phyloP scores from a whole-genome alignment of 2,113 vertebrate genomes.

The Progne subis region DNA sequence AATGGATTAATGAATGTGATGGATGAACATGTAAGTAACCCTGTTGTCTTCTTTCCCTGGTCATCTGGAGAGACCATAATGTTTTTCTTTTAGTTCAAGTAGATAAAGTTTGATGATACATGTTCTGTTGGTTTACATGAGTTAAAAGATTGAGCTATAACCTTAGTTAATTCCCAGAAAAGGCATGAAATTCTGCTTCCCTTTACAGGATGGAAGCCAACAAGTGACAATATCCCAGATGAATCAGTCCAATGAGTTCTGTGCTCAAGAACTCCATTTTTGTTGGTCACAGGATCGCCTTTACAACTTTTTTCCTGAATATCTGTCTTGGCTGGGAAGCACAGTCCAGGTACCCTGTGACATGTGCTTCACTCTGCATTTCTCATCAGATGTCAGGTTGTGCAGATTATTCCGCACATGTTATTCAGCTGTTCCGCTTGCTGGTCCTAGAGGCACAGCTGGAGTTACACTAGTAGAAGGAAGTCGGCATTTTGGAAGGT shows the following conservation, averaged over 20 bases:
- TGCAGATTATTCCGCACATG: neutral
- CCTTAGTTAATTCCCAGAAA: neutral
- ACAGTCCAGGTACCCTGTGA: neutral
- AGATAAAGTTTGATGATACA: neutral
- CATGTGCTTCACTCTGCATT: fast-evolving
- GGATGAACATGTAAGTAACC: neutral
- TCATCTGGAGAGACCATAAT: neutral
- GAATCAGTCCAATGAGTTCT: neutral
- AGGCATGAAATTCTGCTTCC: neutral
- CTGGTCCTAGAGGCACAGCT: neutral
- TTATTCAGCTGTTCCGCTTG: neutral
- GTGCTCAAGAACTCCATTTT: neutral
- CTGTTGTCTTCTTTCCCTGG: neutral
- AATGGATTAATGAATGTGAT: neutral
- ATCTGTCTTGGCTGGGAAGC: neutral
- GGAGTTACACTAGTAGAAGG: neutral
- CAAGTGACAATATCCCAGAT: neutral
- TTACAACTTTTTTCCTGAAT: neutral
- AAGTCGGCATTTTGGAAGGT: neutral
- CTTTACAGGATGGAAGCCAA: neutral
- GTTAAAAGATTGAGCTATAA: neutral
- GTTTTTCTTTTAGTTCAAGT: neutral
- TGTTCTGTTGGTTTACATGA: neutral
- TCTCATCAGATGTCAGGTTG: neutral
- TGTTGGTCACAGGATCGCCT: neutral